Evolutionary conservation across 2,113 vertebrate species (phyloP), one percentile per base, ranked within the genome.

Genomic region (Dromiciops gliroides): DNA sequence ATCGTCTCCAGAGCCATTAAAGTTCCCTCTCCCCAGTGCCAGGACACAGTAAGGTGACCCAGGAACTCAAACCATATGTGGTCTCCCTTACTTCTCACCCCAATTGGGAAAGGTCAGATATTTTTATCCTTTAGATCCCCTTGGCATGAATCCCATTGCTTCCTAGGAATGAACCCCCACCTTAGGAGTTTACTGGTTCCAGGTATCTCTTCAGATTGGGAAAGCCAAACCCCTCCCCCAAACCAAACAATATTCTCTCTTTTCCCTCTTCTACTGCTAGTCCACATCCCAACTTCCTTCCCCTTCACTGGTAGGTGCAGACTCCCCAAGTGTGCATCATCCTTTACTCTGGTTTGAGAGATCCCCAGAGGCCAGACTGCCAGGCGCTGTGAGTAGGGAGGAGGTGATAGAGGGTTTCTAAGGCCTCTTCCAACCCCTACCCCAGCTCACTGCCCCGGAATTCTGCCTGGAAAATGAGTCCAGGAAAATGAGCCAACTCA

Each of bases 391-490:
- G 60, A 93, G 96, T 91, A 88, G 60, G 83, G 89, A 8, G 28
- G 44, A 93, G 89, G 56, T 49, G 49, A 67, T 0, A 44, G 88
- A 14, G 93, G 91, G 90, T 51, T 51, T 67, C 12, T 16, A 83
- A 44, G 50, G 52, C 88, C 67, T 47, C 53, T 51, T 60, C 6
- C 8, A 60, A 67, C 10, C 67, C 25, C 53, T 93, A 23, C 44
- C 50, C 89, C 91, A 94, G 83, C 53, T 88, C 90, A 93, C 50
- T 95, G 93, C 92, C 95, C 93, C 48, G 95, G 56, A 95, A 90
- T 89, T 93, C 95, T 95, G 89, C 94, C 75, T 95, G 93, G 93
- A 95, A 96, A 97, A 95, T 51, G 50, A 90, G 48, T 83, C 89
- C 91, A 91, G 95, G 89, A 91, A 96, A 95, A 90, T 22, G 89